A percentile compares a stretch with the other conserved stretches of the same genome.
phyloP scores from a whole-genome alignment of 1,140 invertebrate species.

The Oscheius sp. region DNA sequence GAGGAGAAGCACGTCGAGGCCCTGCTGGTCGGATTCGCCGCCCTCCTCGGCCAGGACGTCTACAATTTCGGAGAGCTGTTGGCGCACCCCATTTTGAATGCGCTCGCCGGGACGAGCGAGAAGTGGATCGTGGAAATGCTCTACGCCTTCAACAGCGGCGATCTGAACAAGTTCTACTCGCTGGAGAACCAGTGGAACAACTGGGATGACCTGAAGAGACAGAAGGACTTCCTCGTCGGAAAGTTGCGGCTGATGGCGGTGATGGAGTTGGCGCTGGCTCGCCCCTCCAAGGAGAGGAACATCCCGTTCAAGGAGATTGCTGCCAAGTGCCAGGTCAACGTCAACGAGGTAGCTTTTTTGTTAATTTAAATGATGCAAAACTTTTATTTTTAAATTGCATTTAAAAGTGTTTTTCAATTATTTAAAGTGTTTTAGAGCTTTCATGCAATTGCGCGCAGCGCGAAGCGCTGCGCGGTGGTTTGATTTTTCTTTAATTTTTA shows the following conservation, averaged over 20 bases:
- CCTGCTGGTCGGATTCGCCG: conserved; percentile 86
- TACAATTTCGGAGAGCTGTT: conserved; percentile 95
- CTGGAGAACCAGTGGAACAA: conserved; percentile 76
- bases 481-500: too few relatives aligned
- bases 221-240: conserved; percentile 75
- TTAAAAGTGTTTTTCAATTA: too few relatives aligned
- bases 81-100: conserved; percentile 81
- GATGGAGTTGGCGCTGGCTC: conserved; percentile 82
- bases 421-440: too few relatives aligned
- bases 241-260: conserved; percentile 91
- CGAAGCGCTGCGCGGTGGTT: too few relatives aligned
- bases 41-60: conserved; percentile 86
- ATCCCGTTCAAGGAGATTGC: conserved; percentile 88
- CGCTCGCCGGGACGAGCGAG: conserved; percentile 76
- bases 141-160: conserved; percentile 85
- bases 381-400: too few relatives aligned
- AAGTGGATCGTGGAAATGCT: conserved; percentile 86
- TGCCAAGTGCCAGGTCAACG: conserved; percentile 75
- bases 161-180: conserved; percentile 80
- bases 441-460: too few relatives aligned
- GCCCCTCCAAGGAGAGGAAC: conserved; percentile 71
- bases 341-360: conserved; percentile 62
- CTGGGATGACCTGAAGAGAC: conserved; percentile 81
- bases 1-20: conserved; percentile 68
- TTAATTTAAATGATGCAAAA: too few relatives aligned